A percentile compares a stretch with the other conserved stretches of the same genome.
Conservation (phyloP, 37 sponge, comb jelly and placozoan species). For the Cladorhizidae sp. region DNA sequence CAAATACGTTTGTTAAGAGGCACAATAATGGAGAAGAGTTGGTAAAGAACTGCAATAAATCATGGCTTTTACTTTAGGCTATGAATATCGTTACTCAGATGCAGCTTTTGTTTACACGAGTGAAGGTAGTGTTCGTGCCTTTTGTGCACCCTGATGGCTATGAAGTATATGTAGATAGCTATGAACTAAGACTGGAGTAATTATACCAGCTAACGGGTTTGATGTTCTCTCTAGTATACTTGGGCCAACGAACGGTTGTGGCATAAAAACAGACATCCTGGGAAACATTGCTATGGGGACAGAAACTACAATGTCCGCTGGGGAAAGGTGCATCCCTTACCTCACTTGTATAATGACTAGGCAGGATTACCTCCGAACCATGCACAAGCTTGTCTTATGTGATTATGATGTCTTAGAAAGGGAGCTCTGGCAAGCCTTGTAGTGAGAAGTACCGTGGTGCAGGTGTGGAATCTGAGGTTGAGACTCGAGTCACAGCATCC, state of each 20-base stretch:
- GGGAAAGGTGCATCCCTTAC: conserved; percentile 16
- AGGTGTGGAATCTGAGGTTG: conserved; percentile 69
- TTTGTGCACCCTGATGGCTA: conserved; percentile 93
- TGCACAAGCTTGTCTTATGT: too few relatives aligned
- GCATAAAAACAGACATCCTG: conserved; percentile 70
- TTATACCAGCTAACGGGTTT: neutral
- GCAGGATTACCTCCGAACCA: too few relatives aligned
- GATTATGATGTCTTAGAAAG: conserved; percentile 13
- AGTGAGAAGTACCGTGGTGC: conserved; percentile 67
- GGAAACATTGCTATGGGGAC: conserved; percentile 61
- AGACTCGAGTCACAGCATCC: too few relatives aligned
- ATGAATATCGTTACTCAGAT: conserved; percentile 28
- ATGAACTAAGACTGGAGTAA: neutral
- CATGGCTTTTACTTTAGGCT: neutral
- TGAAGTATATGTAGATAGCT: conserved; percentile 25
- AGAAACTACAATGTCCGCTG: conserved; percentile 78
- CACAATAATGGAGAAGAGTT: conserved; percentile 10
- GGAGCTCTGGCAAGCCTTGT: conserved; percentile 55
- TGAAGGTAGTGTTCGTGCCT: conserved; percentile 78
- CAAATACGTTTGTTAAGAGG: conserved; percentile 36
- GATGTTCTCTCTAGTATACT: conserved; percentile 46
- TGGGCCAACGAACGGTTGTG: conserved; percentile 71
- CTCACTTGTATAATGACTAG: too few relatives aligned
- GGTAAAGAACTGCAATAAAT: too few relatives aligned
- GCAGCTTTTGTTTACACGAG: conserved; percentile 20